A percentile compares a stretch with the other conserved stretches of the same genome.
These are phyloP conservation scores for Macropodus opercularis DNA, from an alignment of 2,797 vertebrate species.

Conservation along the genomic window DNA sequence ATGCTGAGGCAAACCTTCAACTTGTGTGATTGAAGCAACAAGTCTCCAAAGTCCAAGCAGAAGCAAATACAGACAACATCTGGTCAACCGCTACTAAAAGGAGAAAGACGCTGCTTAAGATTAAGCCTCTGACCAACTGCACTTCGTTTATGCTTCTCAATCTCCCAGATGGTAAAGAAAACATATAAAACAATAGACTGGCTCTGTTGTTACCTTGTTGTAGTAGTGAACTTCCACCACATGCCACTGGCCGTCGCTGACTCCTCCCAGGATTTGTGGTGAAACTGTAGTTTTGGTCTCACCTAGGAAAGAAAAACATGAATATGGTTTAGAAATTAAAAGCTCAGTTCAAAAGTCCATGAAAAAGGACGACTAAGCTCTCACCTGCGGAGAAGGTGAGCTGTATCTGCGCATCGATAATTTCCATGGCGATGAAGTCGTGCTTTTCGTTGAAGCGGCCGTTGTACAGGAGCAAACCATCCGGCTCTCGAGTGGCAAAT, in stretches of 20 bases:
- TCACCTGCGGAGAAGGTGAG: slow-evolving; percentile 92
- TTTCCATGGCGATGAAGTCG: slow-evolving; percentile 94
- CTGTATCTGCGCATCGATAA: slow-evolving; percentile 91
- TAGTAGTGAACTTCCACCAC: slow-evolving; percentile 91
- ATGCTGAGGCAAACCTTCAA: neutral
- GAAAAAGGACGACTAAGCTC: neutral
- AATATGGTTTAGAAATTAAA: neutral
- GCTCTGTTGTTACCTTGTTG: slow-evolving; percentile 85
- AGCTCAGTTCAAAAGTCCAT: neutral
- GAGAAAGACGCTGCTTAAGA: too few relatives aligned
- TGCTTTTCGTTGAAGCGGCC: slow-evolving; percentile 97
- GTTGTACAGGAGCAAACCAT: slow-evolving; percentile 92
- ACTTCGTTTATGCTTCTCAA: too few relatives aligned
- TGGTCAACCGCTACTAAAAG: too few relatives aligned
- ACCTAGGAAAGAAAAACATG: slow-evolving; percentile 71
- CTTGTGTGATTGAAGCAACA: too few relatives aligned
- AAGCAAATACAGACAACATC: too few relatives aligned
- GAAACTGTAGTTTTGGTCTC: slow-evolving; percentile 92
- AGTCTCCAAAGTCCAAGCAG: neutral
- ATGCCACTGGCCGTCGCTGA: slow-evolving; percentile 96
- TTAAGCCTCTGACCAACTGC: too few relatives aligned
- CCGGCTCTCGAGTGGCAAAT: slow-evolving; percentile 89
- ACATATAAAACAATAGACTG: too few relatives aligned
- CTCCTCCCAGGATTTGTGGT: slow-evolving; percentile 86
- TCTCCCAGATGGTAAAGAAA: too few relatives aligned